These are phyloP conservation scores for Mormoops blainvillei DNA, from an alignment of 2,113 vertebrate species.

Conservation along the genomic window DNA sequence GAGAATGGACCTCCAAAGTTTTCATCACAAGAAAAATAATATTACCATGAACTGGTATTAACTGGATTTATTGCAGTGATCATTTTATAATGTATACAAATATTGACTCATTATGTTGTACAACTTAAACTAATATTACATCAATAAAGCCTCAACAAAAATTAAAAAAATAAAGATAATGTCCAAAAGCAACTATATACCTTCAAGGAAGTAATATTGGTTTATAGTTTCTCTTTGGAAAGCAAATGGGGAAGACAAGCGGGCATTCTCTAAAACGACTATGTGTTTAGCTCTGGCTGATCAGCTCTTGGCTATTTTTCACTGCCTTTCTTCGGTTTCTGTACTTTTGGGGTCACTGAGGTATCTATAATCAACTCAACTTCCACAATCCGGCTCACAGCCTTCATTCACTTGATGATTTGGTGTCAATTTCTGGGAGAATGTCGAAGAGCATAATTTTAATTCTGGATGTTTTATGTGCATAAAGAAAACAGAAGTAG, in stretches of 20 bases:
- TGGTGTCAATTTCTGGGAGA: background rate
- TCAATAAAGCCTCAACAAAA: background rate
- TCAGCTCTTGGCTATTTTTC: background rate
- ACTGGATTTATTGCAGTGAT: background rate
- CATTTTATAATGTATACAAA: background rate
- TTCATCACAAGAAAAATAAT: background rate
- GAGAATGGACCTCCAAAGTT: background rate
- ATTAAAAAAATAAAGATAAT: background rate
- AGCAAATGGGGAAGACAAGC: background rate
- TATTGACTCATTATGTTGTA: background rate
- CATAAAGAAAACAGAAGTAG: background rate
- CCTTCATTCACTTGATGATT: background rate
- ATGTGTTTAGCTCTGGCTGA: background rate
- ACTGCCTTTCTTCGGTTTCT: background rate
- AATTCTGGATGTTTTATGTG: background rate
- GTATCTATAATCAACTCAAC: background rate
- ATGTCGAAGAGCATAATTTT: background rate
- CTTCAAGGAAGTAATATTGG: background rate
- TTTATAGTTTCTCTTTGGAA: background rate
- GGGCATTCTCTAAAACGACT: background rate
- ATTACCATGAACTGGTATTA: background rate
- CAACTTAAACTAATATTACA: background rate
- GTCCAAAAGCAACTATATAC: background rate
- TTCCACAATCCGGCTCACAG: no score
- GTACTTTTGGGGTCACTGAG: background rate